A percentile compares a stretch with the other conserved stretches of the same genome.
Conservation (phyloP, 1,140 invertebrate species). For the Cydia strobilella region DNA sequence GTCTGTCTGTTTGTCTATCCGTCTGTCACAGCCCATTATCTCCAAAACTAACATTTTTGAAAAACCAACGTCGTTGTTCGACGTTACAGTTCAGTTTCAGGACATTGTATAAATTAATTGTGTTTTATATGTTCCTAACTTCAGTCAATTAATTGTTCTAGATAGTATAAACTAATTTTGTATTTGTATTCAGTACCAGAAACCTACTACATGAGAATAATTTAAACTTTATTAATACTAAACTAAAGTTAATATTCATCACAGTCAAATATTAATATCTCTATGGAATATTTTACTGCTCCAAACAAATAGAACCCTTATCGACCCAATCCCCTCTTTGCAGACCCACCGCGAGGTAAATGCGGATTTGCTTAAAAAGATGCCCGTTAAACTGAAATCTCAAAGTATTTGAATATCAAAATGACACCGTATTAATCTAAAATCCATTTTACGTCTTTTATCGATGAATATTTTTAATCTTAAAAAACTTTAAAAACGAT, state of each 20-base stretch:
- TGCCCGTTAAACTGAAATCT: neutral
- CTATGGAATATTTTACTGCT: neutral
- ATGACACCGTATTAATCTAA: neutral
- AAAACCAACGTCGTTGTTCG: too few relatives aligned
- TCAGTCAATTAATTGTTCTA: too few relatives aligned
- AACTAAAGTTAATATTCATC: neutral
- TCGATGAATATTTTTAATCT: too few relatives aligned
- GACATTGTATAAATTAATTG: too few relatives aligned
- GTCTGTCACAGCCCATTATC: too few relatives aligned
- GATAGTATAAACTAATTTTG: neutral
- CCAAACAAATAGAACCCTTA: neutral
- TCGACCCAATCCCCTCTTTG: neutral
- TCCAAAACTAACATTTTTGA: too few relatives aligned
- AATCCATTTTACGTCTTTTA: neutral
- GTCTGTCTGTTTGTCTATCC: too few relatives aligned
- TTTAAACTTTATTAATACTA: neutral
- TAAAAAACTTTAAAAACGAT: neutral
- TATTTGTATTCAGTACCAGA: neutral
- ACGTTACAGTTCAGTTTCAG: too few relatives aligned
- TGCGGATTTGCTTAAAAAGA: too few relatives aligned
- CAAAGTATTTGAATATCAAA: neutral
- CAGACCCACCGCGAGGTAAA: neutral
- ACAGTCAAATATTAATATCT: neutral
- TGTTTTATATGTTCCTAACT: too few relatives aligned
- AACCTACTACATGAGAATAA: slow-evolving; percentile 6